Evolutionary conservation across 2,797 vertebrate species (phyloP).

Genomic region (Coracias cyanogaster): DNA sequence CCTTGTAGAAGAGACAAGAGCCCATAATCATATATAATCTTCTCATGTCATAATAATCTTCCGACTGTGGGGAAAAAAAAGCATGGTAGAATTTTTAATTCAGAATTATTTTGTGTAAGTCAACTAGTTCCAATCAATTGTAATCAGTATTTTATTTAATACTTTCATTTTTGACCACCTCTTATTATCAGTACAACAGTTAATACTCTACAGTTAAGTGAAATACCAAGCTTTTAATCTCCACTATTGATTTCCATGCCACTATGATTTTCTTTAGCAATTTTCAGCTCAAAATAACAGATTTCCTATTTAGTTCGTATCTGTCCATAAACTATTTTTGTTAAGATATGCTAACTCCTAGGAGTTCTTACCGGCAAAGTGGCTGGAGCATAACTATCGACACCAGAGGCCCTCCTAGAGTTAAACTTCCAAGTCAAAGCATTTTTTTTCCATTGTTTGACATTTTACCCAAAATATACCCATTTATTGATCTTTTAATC

Average conservation of each 20-base stretch:
- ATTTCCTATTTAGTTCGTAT: not conserved
- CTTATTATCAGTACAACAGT: not conserved
- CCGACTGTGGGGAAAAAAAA: constrained; percentile 83
- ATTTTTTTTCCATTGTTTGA: not conserved
- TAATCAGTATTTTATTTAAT: not conserved
- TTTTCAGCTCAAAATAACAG: not conserved
- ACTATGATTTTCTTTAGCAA: not conserved
- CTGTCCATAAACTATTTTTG: not conserved
- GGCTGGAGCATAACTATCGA: not conserved
- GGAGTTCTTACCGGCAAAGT: not conserved
- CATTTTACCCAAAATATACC: not conserved
- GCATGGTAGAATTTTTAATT: constrained; percentile 3
- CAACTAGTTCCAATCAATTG: not conserved
- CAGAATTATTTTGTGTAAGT: not conserved
- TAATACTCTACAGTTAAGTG: not conserved
- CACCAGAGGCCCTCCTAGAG: constrained; percentile 36
- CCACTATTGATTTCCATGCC: rapidly evolving
- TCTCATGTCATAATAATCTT: constrained; percentile 93
- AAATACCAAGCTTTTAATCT: not conserved
- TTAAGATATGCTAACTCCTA: not conserved
- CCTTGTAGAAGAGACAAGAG: constrained; percentile 97
- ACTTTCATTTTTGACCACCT: not conserved
- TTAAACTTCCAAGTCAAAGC: not conserved
- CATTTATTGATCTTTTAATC: not conserved
- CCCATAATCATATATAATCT: constrained; percentile 92